These are phyloP conservation scores for Hozukius guyotensis DNA, from an alignment of 2,797 vertebrate genomes.

Conservation along the genomic window DNA sequence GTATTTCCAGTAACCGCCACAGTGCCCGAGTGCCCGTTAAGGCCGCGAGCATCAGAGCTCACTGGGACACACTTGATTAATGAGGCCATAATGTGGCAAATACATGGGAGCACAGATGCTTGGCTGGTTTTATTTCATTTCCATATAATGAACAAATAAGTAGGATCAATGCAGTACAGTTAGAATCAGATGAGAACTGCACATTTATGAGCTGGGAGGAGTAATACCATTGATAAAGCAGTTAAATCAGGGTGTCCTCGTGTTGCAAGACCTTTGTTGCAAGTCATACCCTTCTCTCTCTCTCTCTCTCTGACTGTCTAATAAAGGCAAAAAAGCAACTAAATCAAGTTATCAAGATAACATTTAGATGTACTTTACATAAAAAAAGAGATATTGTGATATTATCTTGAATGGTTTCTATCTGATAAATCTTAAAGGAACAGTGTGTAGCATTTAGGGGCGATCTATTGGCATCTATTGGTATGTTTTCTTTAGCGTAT, in stretches of 20 bases:
- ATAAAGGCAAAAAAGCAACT: not conserved
- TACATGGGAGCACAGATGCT: not conserved
- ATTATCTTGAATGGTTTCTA: not conserved
- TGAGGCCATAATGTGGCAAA: not conserved
- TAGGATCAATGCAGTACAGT: not conserved
- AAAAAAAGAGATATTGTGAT: not conserved
- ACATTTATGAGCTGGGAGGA: not conserved
- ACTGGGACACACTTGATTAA: constrained; percentile 16
- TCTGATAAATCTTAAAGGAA: not conserved
- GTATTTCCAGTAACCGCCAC: not conserved
- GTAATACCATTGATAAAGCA: not conserved
- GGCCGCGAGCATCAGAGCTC: not conserved
- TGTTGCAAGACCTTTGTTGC: not conserved
- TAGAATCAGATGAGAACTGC: not conserved
- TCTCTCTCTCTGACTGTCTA: not conserved
- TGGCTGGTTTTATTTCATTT: constrained; percentile 25
- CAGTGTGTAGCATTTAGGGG: not conserved
- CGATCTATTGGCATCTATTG: not conserved
- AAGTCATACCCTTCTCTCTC: not conserved
- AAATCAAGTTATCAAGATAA: not conserved
- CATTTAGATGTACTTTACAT: not conserved
- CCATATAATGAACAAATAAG: constrained; percentile 9
- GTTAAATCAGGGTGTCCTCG: not conserved
- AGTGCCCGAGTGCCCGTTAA: not conserved
- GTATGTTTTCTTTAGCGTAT: too few species aligned